Evolutionary conservation across 1,140 invertebrate genomes (phyloP).

Genomic region (Trachymyrmex cornetzi): DNA sequence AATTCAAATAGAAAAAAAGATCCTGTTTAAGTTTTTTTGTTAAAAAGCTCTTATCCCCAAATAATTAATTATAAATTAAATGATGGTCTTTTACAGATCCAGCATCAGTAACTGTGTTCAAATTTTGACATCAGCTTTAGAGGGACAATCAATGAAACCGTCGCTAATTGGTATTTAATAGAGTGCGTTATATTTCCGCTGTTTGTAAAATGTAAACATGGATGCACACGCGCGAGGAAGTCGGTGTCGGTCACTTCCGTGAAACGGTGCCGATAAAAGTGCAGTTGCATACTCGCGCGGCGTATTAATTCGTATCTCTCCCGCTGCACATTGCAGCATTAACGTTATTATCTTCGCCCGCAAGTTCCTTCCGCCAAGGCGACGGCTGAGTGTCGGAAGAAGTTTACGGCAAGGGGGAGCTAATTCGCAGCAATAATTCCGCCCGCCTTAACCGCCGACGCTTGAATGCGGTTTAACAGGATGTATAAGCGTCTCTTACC

Average conservation of each 20-base stretch:
- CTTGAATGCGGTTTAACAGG: constrained; percentile 71
- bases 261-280: constrained; percentile 28
- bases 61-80: too few species aligned
- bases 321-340: constrained; percentile 33
- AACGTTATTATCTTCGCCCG: constrained; percentile 59
- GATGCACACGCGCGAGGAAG: background rate
- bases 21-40: too few species aligned
- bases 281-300: background rate
- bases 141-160: background rate
- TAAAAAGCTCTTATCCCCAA: too few species aligned
- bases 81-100: too few species aligned
- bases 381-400: constrained; percentile 54
- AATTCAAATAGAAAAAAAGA: too few species aligned
- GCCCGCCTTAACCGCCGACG: constrained; percentile 57
- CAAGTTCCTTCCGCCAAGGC: constrained; percentile 55
- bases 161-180: background rate
- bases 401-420: constrained; percentile 49
- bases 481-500: constrained; percentile 70
- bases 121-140: too few species aligned
- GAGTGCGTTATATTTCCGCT: background rate
- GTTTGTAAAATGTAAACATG: constrained; percentile 22
- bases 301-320: constrained; percentile 58
- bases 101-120: too few species aligned
- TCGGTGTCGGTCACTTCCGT: background rate
- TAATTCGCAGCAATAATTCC: constrained; percentile 73